Evolutionary conservation across 2,888 invertebrate genomes (phyloP), one percentile per base, ranked within the genome.

Genomic region (Drosophila tanythrix): DNA sequence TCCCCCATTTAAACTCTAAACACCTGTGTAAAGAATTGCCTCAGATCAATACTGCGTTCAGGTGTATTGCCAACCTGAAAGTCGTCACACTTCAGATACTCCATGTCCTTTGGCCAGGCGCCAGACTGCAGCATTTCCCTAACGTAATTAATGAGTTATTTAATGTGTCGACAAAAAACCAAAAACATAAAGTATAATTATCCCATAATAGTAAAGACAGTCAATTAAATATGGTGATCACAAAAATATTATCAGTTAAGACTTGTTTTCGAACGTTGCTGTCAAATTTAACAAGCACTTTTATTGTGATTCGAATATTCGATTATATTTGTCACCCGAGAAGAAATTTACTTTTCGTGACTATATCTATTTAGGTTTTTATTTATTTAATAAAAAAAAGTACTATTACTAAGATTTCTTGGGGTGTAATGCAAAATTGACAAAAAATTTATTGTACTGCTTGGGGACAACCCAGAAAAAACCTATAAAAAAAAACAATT

Each of bases 51-150:
- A 90, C 94, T 94, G 79, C 97, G 94, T 79, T 94, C 94, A n/a
- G 96, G 96, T 38, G 96, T 96, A 93, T 96, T 96, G 86, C 95
- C 95, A 46, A 96, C 96, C 91, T 96, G 95, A 92, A 96, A 97
- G 66, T 96, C 96, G 91, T 97, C 96, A 91, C 97, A 98, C 48
- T 95, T 95, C 76, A 96, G 95, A 92, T 96, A 97, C 89, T 94
- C 94, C 93, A 96, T 95, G 90, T 96, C 95, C 87, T 94, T 94
- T 88, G 96, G 96, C 96, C 96, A 97, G 76, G 95, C 95, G 73
- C 95, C 95, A 93, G 95, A 95, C 91, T 95, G 94, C 91, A 96
- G 93, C 93, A 96, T 94, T 92, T 96, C 95, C 93, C 96, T 96
- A 43, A 10, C 21, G 91, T 91, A 89, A 57, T 36, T 7, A 36